Conservation (phyloP, 2,797 vertebrate species). For the Sarcophilus harrisii region DNA sequence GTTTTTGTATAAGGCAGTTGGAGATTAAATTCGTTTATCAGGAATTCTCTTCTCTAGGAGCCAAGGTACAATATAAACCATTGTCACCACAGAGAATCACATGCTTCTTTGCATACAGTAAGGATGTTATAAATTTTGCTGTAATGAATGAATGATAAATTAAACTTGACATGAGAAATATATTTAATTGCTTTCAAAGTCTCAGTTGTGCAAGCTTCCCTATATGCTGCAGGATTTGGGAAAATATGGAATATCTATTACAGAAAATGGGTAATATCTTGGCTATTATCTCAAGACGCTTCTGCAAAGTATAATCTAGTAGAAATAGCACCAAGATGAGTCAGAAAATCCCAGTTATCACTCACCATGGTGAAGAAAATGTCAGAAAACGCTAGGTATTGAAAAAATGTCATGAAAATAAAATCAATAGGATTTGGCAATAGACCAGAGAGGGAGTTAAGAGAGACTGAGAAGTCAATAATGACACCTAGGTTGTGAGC, state of each 20-base stretch:
- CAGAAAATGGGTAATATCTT: background rate
- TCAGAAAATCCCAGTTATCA: background rate
- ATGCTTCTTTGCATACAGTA: background rate
- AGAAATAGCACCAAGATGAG: background rate
- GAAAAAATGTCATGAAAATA: no score
- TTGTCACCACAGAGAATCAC: background rate
- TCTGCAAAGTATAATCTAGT: background rate
- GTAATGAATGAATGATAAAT: background rate
- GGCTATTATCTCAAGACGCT: background rate
- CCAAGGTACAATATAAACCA: background rate
- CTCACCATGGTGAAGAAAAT: no score
- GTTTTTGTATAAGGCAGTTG: background rate
- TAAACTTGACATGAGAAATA: background rate
- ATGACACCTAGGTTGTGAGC: no score
- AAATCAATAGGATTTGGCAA: no score
- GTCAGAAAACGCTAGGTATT: no score
- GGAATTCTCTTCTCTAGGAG: background rate
- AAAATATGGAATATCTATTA: background rate
- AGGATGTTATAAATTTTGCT: background rate
- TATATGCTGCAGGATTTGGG: background rate
- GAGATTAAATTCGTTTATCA: background rate
- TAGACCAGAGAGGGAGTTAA: no score
- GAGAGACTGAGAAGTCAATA: no score
- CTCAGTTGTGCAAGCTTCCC: background rate
- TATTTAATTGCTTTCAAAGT: background rate